Evolutionary conservation across 2,113 vertebrate genomes (phyloP).

Genomic region (Dicaeum eximium): DNA sequence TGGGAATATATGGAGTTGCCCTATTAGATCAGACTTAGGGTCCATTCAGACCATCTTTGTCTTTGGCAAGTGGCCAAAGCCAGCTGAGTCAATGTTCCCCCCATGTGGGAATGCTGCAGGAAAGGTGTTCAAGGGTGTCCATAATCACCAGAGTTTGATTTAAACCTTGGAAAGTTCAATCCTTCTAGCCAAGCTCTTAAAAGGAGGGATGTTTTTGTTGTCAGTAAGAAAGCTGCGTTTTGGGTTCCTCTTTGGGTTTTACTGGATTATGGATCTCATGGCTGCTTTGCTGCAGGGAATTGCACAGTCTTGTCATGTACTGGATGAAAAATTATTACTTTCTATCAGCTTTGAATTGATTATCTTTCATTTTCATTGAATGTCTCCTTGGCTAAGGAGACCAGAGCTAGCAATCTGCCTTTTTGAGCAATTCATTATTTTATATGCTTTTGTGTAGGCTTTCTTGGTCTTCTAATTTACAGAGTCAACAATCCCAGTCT

Average conservation of each 20-base stretch:
- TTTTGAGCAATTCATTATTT: slow-evolving; percentile 47
- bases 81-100: not conserved
- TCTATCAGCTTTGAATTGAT: slow-evolving; percentile 61
- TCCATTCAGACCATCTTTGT: not conserved
- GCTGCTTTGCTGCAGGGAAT: not conserved
- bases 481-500: slow-evolving; percentile 43
- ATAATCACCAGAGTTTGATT: not conserved
- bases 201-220: not conserved
- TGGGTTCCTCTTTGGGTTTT: slow-evolving; percentile 7
- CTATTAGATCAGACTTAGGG: not conserved
- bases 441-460: slow-evolving; percentile 1
- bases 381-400: slow-evolving; percentile 45
- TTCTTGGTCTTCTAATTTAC: slow-evolving; percentile 41
- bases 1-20: not conserved
- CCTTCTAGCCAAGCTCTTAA: not conserved
- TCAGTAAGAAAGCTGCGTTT: not conserved
- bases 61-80: not conserved
- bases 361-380: slow-evolving; percentile 56
- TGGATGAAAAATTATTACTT: slow-evolving; percentile 45
- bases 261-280: slow-evolving; percentile 16
- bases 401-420: slow-evolving; percentile 8
- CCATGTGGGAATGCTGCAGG: not conserved
- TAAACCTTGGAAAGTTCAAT: not conserved
- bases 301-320: slow-evolving; percentile 20
- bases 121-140: not conserved